phyloP scores from a whole-genome alignment of 1,140 invertebrate genomes.

The Listronotus oregonensis region DNA sequence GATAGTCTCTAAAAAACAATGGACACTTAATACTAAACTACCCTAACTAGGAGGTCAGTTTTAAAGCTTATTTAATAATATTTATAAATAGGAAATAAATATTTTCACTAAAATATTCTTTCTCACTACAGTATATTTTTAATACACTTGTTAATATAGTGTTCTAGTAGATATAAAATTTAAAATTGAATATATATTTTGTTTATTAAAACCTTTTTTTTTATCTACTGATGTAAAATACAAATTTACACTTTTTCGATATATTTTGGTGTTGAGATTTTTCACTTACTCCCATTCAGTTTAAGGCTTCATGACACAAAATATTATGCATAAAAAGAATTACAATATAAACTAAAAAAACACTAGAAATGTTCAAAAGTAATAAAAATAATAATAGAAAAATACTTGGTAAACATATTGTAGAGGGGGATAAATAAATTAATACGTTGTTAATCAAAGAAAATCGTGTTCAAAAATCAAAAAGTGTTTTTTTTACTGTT shows the following conservation, averaged over 20 bases:
- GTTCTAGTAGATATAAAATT: constrained; percentile 50
- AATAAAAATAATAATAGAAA: too few relatives aligned
- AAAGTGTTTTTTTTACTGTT: too few relatives aligned
- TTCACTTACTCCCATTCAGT: too few relatives aligned
- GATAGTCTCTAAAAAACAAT: too few relatives aligned
- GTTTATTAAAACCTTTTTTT: constrained; percentile 44
- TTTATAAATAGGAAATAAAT: constrained; percentile 43
- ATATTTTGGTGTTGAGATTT: constrained; percentile 45
- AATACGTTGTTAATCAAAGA: too few relatives aligned
- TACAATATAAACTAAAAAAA: too few relatives aligned
- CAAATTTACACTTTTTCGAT: constrained; percentile 50
- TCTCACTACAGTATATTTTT: constrained; percentile 49
- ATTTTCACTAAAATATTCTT: constrained; percentile 46
- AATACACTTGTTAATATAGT: constrained; percentile 49
- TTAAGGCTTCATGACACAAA: too few relatives aligned
- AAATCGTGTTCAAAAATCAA: too few relatives aligned
- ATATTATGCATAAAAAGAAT: too few relatives aligned
- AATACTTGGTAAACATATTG: too few relatives aligned
- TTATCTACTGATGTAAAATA: constrained; percentile 47
- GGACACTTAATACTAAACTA: constrained; percentile 27
- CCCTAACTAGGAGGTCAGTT: constrained; percentile 30
- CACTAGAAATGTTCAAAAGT: too few relatives aligned
- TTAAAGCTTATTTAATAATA: constrained; percentile 44
- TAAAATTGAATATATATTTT: constrained; percentile 48
- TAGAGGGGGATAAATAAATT: too few relatives aligned